Percentiles rank a stretch among this genome's conserved stretches.
phyloP scores from a whole-genome alignment of 2,113 vertebrate species.

The Scomber colias region DNA sequence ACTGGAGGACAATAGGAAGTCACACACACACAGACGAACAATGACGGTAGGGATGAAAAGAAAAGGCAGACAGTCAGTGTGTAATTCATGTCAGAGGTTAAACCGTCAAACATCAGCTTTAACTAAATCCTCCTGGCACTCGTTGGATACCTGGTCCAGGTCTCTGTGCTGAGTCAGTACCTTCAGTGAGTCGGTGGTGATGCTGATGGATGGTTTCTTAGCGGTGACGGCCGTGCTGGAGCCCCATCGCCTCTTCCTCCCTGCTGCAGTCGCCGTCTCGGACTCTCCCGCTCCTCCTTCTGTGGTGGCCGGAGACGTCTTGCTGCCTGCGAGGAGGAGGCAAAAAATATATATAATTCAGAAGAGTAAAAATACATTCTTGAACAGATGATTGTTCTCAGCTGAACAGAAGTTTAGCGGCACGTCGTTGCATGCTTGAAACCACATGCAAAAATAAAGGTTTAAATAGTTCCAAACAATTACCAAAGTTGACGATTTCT shows the following conservation, averaged over 20 bases:
- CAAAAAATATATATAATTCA: background rate
- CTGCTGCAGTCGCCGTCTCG: conserved; percentile 83
- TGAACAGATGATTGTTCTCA: background rate
- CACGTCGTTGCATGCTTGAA: conserved; percentile 10
- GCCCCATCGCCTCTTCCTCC: conserved; percentile 92
- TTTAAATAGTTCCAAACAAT: conserved; percentile 9
- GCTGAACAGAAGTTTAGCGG: background rate
- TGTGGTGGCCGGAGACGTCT: conserved; percentile 70
- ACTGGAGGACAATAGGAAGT: conserved; percentile 72
- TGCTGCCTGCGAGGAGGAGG: conserved; percentile 66
- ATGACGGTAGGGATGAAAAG: no score
- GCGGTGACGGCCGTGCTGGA: conserved; percentile 91
- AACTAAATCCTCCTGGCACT: no score
- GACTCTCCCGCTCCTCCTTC: conserved; percentile 74
- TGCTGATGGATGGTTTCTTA: conserved; percentile 95
- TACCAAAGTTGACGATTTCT: background rate
- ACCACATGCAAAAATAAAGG: conserved; percentile 5
- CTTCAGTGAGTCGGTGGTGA: conserved; percentile 95
- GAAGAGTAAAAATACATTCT: background rate
- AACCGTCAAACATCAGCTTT: no score
- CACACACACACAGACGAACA: background rate
- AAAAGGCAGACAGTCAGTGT: no score
- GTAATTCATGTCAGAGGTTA: no score
- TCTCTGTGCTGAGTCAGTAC: conserved; percentile 69
- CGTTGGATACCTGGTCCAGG: background rate